Evolutionary conservation across 1,140 invertebrate genomes (phyloP), one percentile per base, ranked within the genome.

Genomic region (Wasmannia auropunctata): DNA sequence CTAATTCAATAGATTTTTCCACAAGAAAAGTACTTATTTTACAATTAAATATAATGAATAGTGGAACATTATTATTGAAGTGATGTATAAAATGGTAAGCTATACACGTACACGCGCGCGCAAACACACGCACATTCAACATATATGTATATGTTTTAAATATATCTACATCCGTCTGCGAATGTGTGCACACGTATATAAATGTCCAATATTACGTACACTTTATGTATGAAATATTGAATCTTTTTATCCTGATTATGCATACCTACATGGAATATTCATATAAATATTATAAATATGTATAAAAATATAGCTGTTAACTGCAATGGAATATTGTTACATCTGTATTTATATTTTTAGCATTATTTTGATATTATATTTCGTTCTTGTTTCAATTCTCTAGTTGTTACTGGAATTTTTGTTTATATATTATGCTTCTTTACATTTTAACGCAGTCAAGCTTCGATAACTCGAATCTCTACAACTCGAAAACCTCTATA

Each of bases 241-340:
- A 76, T 37, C 7, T 60, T 65, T 22, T 10, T 51, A 62, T 62
- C 2, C 10, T 25, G 19, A 76, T 77, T 77, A 28, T 14, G 22
- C 22, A n/a, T n/a, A n/a, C n/a, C n/a, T n/a, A n/a, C n/a, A n/a
- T n/a, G n/a, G n/a, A n/a, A n/a, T n/a, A n/a, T n/a, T n/a, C n/a
- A n/a, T n/a, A n/a, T n/a, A 43, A 31, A 60, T 6, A 8, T 46
- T 69, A 3, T 46, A 4, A n/a, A 69, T 69, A 6, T 63, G n/a
- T 31, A 58, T 5, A 16, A 70, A 70, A 63, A 19, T 8, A 43
- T 7, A 62, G 7, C 11, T 46, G 28, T 8, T 22, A 65, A n/a
- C n/a, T 1, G 25, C 14, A 79, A 51, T 22, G 22, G n/a, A 79
- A 65, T 63, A 25, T 49, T 80, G 40, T 54, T 40, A 70, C n/a